Evolutionary conservation across 1,140 invertebrate species (phyloP).

Genomic region (Ptiloglossa arizonensis): DNA sequence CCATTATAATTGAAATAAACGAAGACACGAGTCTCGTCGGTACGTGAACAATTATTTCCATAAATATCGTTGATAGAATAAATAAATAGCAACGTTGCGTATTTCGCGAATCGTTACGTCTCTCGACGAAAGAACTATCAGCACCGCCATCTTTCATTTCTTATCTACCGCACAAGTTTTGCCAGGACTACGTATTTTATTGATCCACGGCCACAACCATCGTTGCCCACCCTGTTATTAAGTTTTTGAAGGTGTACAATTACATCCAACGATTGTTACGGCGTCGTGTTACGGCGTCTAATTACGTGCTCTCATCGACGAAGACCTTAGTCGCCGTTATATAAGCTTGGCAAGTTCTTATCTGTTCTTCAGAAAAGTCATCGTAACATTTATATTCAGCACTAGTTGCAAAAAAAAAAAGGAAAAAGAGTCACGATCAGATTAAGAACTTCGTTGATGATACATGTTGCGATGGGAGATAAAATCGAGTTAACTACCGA

Average conservation of each 20-base stretch:
- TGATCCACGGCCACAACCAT: conserved; percentile 32
- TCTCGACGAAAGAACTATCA: too few species aligned
- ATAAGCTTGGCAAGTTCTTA: neutral
- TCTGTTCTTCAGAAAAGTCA: neutral
- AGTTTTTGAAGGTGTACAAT: conserved; percentile 29
- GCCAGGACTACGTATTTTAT: conserved; percentile 22
- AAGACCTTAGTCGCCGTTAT: conserved; percentile 2
- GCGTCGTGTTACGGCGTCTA: conserved; percentile 38
- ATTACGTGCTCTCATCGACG: conserved; percentile 8
- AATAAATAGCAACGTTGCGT: too few species aligned
- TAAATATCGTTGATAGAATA: too few species aligned
- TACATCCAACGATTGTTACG: conserved; percentile 42
- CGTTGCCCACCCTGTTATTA: conserved; percentile 31
- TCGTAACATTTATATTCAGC: neutral
- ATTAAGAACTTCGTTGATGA: conserved; percentile 3
- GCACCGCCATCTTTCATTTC: too few species aligned
- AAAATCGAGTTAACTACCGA: neutral
- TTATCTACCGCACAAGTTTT: neutral
- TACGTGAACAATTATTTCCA: too few species aligned
- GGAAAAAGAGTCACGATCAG: neutral
- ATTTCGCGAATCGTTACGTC: too few species aligned
- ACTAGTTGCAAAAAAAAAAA: too few species aligned
- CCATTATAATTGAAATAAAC: too few species aligned
- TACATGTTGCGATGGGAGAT: neutral
- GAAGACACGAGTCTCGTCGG: too few species aligned